phyloP scores from a whole-genome alignment of 2,797 vertebrate genomes.

The Crenichthys baileyi region DNA sequence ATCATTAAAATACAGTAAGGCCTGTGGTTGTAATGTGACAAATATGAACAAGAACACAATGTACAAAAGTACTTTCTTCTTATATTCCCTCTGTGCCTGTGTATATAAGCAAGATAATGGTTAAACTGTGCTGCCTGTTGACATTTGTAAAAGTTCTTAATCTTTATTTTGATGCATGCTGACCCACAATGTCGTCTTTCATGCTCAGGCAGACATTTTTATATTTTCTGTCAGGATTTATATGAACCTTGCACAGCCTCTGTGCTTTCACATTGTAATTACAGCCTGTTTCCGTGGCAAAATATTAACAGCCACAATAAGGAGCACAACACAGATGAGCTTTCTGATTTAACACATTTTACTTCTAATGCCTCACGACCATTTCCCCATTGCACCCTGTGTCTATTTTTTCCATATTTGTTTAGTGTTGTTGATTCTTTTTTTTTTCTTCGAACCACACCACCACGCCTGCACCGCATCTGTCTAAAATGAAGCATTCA shows the following conservation, averaged over 20 bases:
- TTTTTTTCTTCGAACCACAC: conserved; percentile 69
- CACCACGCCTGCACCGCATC: conserved; percentile 68
- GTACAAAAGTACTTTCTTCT: conserved; percentile 1
- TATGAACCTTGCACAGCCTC: conserved; percentile 51
- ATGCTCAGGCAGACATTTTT: conserved; percentile 57
- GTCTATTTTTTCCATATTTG: conserved; percentile 63
- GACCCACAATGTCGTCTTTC: conserved; percentile 47
- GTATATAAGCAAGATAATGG: conserved; percentile 40
- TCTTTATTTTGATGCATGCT: conserved; percentile 56
- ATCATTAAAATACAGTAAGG: not conserved
- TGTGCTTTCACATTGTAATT: conserved; percentile 71
- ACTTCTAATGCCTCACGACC: conserved; percentile 20
- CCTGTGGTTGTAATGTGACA: not conserved
- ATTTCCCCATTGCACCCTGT: conserved; percentile 48
- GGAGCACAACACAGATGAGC: conserved; percentile 68
- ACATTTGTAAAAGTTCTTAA: conserved; percentile 68
- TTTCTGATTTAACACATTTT: conserved; percentile 69
- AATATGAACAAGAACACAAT: not conserved
- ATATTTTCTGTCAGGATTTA: conserved; percentile 48
- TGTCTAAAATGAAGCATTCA: conserved; percentile 77
- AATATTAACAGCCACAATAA: conserved; percentile 73
- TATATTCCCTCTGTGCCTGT: conserved; percentile 10
- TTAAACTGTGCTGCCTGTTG: conserved; percentile 56
- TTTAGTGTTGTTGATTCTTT: conserved; percentile 76
- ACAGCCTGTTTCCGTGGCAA: conserved; percentile 66